These are phyloP conservation scores for Hoplostethus mediterraneus DNA, from an alignment of 2,797 vertebrate species.

Conservation along the genomic window DNA sequence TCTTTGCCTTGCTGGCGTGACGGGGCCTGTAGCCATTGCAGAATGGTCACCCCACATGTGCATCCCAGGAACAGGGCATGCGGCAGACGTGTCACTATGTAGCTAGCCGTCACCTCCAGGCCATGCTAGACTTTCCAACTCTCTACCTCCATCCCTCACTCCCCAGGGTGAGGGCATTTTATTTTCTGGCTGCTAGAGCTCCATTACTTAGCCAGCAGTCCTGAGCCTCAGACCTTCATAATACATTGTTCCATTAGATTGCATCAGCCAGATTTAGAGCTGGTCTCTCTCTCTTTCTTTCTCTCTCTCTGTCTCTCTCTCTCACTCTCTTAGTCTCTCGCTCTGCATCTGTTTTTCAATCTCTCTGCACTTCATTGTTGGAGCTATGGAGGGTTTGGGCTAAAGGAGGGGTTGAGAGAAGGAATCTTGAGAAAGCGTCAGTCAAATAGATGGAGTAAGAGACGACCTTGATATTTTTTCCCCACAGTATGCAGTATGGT, in stretches of 20 bases:
- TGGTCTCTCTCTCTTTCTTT: slow-evolving; percentile 6
- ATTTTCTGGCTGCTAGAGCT: slow-evolving; percentile 65
- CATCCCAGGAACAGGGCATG: not conserved
- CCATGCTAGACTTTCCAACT: slow-evolving; percentile 6
- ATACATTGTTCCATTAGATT: slow-evolving; percentile 74
- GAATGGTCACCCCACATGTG: not conserved
- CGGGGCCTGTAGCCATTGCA: not conserved
- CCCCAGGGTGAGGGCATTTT: slow-evolving; percentile 58
- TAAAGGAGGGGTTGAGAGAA: no score
- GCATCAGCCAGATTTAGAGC: slow-evolving; percentile 71
- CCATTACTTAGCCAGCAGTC: slow-evolving; percentile 67
- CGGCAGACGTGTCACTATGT: not conserved
- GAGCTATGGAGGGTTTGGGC: not conserved
- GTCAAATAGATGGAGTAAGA: no score
- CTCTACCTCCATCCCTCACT: not conserved
- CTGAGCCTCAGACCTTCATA: slow-evolving; percentile 48
- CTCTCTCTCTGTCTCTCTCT: not conserved
- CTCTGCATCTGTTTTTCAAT: not conserved
- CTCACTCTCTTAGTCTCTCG: not conserved
- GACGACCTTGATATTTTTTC: no score
- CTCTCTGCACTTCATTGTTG: not conserved
- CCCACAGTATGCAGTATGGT: not conserved
- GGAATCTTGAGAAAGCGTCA: no score
- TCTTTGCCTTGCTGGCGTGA: not conserved
- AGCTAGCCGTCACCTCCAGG: slow-evolving; percentile 1